These are phyloP conservation scores for Aegotheles bennettii DNA, from an alignment of 2,113 vertebrate species.

Conservation along the genomic window DNA sequence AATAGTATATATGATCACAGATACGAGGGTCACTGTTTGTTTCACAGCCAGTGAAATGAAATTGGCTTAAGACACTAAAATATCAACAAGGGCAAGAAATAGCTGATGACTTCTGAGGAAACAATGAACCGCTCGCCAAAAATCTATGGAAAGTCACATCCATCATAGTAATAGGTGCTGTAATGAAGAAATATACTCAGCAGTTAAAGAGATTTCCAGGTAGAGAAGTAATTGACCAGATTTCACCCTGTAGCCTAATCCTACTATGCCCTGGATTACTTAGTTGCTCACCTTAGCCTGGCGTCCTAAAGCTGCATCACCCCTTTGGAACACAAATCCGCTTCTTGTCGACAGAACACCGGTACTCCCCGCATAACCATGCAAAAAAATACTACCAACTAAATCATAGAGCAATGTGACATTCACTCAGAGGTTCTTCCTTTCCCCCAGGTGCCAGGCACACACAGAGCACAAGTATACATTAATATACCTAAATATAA, in stretches of 20 bases:
- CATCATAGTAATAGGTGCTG: neutral
- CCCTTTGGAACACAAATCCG: neutral
- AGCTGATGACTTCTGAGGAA: neutral
- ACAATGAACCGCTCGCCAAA: neutral
- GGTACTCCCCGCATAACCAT: neutral
- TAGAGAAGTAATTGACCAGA: constrained; percentile 19
- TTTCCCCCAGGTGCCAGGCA: neutral
- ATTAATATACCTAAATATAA: neutral
- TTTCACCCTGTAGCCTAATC: constrained; percentile 28
- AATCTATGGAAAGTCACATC: neutral
- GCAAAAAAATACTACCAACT: neutral
- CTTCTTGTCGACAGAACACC: neutral
- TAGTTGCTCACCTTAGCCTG: neutral
- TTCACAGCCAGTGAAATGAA: neutral
- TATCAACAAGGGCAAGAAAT: neutral
- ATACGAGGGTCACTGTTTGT: neutral
- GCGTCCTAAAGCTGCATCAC: neutral
- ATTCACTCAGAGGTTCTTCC: neutral
- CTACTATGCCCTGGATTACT: neutral
- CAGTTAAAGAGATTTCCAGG: constrained; percentile 24
- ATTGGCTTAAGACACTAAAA: neutral
- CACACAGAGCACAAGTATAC: neutral
- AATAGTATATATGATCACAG: neutral
- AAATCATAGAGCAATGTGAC: neutral
- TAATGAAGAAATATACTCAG: constrained; percentile 16